These are phyloP conservation scores for Apamea crenata DNA, from an alignment of 2,888 invertebrate genomes.

Conservation along the genomic window DNA sequence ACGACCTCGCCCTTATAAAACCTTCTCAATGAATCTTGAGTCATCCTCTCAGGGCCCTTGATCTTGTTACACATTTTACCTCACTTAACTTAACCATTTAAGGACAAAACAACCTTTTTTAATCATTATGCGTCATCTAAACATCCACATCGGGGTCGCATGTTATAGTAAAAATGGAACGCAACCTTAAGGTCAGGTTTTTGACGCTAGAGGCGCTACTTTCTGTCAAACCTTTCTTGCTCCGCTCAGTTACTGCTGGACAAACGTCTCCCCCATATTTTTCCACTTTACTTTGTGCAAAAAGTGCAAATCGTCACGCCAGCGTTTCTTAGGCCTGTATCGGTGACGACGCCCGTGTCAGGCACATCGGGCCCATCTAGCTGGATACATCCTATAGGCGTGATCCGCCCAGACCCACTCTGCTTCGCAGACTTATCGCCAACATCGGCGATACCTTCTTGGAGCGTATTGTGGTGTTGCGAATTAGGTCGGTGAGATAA, in stretches of 20 bases:
- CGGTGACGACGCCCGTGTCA: background rate
- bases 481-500: background rate
- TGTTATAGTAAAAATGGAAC: background rate
- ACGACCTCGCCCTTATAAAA: conserved; percentile 16
- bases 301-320: background rate
- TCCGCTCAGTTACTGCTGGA: background rate
- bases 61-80: conserved; percentile 55
- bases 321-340: background rate
- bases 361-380: background rate
- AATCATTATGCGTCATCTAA: background rate
- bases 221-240: background rate
- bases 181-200: background rate
- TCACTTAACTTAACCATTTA: conserved; percentile 35
- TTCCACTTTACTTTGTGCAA: background rate
- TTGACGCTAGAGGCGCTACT: background rate
- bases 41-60: conserved; percentile 25
- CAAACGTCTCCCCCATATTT: background rate
- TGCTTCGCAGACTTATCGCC: background rate
- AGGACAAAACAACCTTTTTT: conserved; percentile 15
- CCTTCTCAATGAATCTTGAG: background rate
- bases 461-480: background rate
- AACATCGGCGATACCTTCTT: background rate
- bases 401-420: background rate
- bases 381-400: background rate
- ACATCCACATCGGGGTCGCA: background rate